phyloP scores from a whole-genome alignment of 2,888 invertebrate genomes.

The Dryocosmus kuriphilus region DNA sequence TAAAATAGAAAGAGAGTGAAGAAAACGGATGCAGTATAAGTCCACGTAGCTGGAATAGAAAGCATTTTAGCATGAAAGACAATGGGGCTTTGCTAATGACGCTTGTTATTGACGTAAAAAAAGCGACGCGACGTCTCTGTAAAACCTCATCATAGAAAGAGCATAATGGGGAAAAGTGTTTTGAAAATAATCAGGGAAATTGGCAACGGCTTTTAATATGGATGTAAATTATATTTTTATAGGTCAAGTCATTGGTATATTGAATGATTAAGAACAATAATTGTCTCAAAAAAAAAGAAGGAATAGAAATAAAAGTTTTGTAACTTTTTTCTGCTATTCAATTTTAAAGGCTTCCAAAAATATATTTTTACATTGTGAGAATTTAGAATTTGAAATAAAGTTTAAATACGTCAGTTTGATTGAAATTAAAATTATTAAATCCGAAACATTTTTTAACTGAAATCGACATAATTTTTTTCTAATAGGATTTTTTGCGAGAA shows the following conservation, averaged over 20 bases:
- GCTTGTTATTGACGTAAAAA: conserved; percentile 4
- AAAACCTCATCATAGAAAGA: conserved; percentile 10
- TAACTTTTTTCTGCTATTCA: too few relatives aligned
- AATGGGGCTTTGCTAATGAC: conserved; percentile 5
- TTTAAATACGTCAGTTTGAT: too few relatives aligned
- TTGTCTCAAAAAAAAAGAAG: not conserved
- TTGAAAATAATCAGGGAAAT: not conserved
- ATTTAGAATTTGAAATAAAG: too few relatives aligned
- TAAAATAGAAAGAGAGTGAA: conserved; percentile 13
- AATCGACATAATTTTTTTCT: too few relatives aligned
- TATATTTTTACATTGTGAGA: too few relatives aligned
- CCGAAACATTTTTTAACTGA: too few relatives aligned
- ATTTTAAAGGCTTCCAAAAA: too few relatives aligned
- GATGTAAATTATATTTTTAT: not conserved
- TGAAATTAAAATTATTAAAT: too few relatives aligned
- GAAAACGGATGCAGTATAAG: conserved; percentile 5
- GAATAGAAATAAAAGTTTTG: too few relatives aligned
- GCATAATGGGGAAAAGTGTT: conserved; percentile 7
- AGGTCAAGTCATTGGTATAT: not conserved
- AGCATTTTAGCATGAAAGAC: conserved; percentile 29
- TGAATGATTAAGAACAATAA: not conserved
- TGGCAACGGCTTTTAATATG: not conserved
- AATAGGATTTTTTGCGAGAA: too few relatives aligned
- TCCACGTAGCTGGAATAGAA: not conserved
- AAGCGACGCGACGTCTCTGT: not conserved